phyloP scores from a whole-genome alignment of 2,113 vertebrate species.

The Solea solea region DNA sequence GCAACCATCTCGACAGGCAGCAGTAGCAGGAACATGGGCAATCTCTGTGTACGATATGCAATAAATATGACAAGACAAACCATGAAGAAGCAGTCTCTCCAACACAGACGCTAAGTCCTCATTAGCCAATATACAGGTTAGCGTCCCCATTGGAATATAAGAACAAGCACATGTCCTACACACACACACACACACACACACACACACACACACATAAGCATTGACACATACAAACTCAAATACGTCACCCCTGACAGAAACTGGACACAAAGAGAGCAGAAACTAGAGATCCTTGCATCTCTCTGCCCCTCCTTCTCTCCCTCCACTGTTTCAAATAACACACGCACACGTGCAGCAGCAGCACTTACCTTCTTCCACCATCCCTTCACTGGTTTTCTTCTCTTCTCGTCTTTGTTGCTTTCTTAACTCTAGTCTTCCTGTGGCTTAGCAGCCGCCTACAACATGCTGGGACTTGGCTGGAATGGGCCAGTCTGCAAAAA shows the following conservation, averaged over 20 bases:
- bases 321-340: slow-evolving; percentile 8
- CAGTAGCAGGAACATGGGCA: too few species aligned
- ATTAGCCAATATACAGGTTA: neutral
- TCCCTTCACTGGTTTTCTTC: neutral
- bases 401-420: slow-evolving; percentile 18
- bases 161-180: neutral
- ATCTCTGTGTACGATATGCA: too few species aligned
- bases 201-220: neutral
- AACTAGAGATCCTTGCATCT: slow-evolving; percentile 11
- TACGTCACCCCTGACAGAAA: neutral
- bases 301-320: neutral
- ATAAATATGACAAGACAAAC: too few species aligned
- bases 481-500: slow-evolving; percentile 21
- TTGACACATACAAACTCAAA: neutral
- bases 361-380: slow-evolving; percentile 43
- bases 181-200: too few species aligned
- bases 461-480: slow-evolving; percentile 41
- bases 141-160: neutral
- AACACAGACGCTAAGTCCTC: neutral
- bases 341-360: slow-evolving; percentile 15
- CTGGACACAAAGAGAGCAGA: slow-evolving; percentile 11
- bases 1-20: too few species aligned
- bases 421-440: slow-evolving; percentile 21
- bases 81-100: too few species aligned
- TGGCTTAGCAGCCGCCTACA: slow-evolving; percentile 27